Evolutionary conservation across 1,140 invertebrate genomes (phyloP).

Genomic region (Habropoda laboriosa): DNA sequence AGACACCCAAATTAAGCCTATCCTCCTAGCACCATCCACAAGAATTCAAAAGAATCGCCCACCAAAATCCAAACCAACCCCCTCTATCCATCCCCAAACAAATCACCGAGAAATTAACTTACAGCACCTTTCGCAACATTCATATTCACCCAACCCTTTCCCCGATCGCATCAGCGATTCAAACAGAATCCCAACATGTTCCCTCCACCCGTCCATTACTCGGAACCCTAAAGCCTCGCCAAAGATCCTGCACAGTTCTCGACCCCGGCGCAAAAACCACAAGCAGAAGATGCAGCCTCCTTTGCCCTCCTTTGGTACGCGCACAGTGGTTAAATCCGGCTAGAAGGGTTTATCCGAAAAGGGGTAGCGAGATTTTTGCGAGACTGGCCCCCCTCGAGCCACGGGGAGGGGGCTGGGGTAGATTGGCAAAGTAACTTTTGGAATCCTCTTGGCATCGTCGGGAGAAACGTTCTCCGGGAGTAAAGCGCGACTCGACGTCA

Average conservation of each 20-base stretch:
- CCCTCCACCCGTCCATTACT: too few species aligned
- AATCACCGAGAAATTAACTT: too few species aligned
- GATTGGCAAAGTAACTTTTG: conserved; percentile 73
- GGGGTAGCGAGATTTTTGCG: conserved; percentile 58
- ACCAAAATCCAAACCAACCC: too few species aligned
- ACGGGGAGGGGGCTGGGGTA: conserved; percentile 46
- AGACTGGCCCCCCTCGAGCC: conserved; percentile 40
- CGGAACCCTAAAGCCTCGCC: background rate
- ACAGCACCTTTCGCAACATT: too few species aligned
- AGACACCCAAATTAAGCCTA: too few species aligned
- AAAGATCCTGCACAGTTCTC: background rate
- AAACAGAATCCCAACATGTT: too few species aligned
- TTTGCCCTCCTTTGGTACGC: conserved; percentile 18
- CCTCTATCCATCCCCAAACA: too few species aligned
- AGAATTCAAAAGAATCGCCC: too few species aligned
- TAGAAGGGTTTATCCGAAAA: background rate
- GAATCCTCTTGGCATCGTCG: conserved; percentile 63
- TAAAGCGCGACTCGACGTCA: conserved; percentile 37
- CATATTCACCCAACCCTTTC: too few species aligned
- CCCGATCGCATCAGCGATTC: too few species aligned
- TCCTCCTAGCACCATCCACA: too few species aligned
- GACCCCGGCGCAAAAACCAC: background rate
- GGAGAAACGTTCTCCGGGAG: conserved; percentile 57
- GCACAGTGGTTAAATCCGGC: conserved; percentile 41
- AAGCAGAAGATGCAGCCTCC: conserved; percentile 30